Conservation (phyloP, 1,140 invertebrate species). For the Drosophila simulans region DNA sequence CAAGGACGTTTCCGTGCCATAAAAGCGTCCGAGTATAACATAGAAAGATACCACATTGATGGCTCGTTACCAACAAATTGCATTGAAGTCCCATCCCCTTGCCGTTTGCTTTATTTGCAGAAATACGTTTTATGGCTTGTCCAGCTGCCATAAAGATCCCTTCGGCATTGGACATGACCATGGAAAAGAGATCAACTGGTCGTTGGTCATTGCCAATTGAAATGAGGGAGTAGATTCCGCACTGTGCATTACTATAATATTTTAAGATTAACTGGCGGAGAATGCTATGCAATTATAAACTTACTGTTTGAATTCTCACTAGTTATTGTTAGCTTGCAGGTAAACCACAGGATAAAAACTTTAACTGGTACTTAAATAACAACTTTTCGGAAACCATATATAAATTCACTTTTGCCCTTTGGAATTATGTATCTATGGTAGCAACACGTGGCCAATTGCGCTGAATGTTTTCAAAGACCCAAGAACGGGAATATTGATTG, state of each 20-base stretch:
- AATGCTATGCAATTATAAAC: not conserved
- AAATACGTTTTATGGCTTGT: constrained; percentile 47
- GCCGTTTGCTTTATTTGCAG: constrained; percentile 55
- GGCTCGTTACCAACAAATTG: constrained; percentile 63
- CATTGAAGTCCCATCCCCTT: constrained; percentile 45
- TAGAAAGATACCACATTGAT: constrained; percentile 59
- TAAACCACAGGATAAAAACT: not conserved
- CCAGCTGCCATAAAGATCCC: constrained; percentile 50
- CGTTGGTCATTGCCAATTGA: constrained; percentile 16
- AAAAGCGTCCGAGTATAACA: constrained; percentile 46
- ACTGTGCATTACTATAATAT: not conserved
- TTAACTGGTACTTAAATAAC: not conserved
- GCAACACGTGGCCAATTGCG: constrained; percentile 47
- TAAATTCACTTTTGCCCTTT: not conserved
- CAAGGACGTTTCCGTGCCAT: constrained; percentile 55
- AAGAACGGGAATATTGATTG: constrained; percentile 19
- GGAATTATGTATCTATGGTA: constrained; percentile 18
- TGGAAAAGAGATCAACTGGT: constrained; percentile 19
- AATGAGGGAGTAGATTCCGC: not conserved
- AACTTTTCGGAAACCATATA: not conserved
- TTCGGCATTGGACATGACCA: constrained; percentile 36
- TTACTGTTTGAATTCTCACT: no score
- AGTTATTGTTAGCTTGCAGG: not conserved
- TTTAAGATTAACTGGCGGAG: not conserved
- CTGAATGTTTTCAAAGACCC: constrained; percentile 22